Evolutionary conservation across 2,888 invertebrate genomes (phyloP).

Genomic region (Phymatocera aterrima): DNA sequence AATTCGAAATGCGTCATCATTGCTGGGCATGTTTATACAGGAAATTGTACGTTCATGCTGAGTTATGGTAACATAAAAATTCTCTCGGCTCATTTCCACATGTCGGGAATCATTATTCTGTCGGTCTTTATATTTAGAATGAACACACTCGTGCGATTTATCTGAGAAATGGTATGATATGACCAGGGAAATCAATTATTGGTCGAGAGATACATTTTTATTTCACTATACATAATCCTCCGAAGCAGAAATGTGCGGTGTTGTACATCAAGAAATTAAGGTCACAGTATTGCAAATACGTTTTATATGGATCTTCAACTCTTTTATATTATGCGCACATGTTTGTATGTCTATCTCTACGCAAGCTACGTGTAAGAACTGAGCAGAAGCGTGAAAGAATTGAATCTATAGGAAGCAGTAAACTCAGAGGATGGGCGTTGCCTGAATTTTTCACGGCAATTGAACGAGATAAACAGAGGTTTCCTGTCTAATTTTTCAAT

Average conservation of each 20-base stretch:
- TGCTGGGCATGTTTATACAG: background rate
- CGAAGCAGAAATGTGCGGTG: background rate
- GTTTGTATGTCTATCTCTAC: background rate
- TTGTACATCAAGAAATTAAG: background rate
- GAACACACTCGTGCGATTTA: no score
- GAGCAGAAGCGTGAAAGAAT: background rate
- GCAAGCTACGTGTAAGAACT: background rate
- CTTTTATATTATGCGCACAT: background rate
- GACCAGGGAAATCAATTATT: no score
- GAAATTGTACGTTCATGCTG: background rate
- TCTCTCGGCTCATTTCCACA: no score
- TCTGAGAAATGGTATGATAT: no score
- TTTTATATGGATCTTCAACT: background rate
- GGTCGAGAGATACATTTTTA: background rate
- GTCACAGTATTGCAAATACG: background rate
- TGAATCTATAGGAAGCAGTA: background rate
- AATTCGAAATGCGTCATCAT: background rate
- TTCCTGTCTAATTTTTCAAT: slow-evolving; percentile 28
- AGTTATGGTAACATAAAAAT: background rate
- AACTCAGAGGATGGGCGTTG: slow-evolving; percentile 29
- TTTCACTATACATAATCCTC: background rate
- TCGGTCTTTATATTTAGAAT: no score
- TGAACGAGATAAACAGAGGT: slow-evolving; percentile 2
- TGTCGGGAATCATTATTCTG: no score
- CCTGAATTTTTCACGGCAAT: slow-evolving; percentile 26